These are phyloP conservation scores for Scyliorhinus canicula DNA, from an alignment of 2,797 vertebrate genomes.

Conservation along the genomic window DNA sequence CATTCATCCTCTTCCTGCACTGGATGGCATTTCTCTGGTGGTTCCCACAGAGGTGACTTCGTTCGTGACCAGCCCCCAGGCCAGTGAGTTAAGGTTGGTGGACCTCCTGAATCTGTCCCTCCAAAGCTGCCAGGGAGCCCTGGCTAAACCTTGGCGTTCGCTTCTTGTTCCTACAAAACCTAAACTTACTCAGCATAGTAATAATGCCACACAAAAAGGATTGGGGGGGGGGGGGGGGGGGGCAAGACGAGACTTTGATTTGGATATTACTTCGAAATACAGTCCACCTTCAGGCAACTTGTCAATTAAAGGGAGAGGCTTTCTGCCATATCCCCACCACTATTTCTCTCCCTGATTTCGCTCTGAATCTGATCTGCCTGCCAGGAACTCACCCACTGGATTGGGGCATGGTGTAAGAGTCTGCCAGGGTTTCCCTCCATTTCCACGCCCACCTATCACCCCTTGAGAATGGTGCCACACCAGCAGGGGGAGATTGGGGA, in stretches of 20 bases:
- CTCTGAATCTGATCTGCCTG: neutral
- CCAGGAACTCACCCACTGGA: neutral
- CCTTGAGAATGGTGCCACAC: neutral
- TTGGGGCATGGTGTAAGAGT: neutral
- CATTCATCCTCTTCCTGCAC: no score
- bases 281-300: neutral
- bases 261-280: neutral
- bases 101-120: no score
- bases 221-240: neutral
- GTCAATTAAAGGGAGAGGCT: neutral
- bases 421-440: neutral
- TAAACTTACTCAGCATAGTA: neutral
- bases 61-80: no score
- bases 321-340: neutral
- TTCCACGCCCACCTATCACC: neutral
- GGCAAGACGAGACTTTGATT: neutral
- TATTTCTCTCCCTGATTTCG: neutral
- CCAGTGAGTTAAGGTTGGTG: no score
- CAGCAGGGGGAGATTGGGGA: neutral
- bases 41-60: no score
- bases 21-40: no score
- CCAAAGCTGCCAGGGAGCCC: no score
- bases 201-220: neutral
- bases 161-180: neutral
- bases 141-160: no score